Evolutionary conservation across 2,888 invertebrate species (phyloP).

Genomic region (Ophion costatus): DNA sequence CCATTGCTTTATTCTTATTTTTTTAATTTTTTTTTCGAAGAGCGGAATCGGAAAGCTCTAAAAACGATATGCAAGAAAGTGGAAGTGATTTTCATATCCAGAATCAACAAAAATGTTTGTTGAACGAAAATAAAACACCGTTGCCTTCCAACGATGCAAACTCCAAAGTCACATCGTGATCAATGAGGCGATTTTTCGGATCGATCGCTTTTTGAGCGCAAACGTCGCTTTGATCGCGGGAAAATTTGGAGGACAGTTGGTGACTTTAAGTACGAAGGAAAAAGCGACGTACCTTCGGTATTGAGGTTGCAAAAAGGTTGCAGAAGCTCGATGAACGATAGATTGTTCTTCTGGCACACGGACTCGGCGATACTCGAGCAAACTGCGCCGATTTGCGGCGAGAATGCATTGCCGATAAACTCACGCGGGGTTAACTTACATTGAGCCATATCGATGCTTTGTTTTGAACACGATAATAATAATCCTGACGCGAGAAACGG

Average conservation of each 20-base stretch:
- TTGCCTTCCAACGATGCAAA: too few species aligned
- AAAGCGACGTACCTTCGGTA: conserved; percentile 87
- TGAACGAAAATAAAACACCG: too few species aligned
- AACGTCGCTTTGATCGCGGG: background rate
- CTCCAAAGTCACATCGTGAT: too few species aligned
- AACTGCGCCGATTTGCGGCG: conserved; percentile 94
- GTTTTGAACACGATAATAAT: conserved; percentile 10
- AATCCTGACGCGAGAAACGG: conserved; percentile 16
- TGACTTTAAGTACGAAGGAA: background rate
- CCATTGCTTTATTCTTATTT: too few species aligned
- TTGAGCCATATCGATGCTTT: conserved; percentile 83
- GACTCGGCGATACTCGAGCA: conserved; percentile 93
- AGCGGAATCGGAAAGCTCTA: too few species aligned
- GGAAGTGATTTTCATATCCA: too few species aligned
- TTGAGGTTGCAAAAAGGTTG: conserved; percentile 94
- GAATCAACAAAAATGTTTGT: too few species aligned
- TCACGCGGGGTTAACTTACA: conserved; percentile 91
- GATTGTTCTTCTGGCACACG: conserved; percentile 94
- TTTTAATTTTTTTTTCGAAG: too few species aligned
- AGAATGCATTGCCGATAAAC: conserved; percentile 95
- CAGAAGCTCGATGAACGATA: conserved; percentile 94
- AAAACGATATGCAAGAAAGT: too few species aligned
- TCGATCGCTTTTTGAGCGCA: too few species aligned
- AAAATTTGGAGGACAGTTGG: background rate
- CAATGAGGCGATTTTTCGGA: too few species aligned